These are phyloP conservation scores for Zeugodacus cucurbitae DNA, from an alignment of 1,140 invertebrate genomes.

Conservation along the genomic window DNA sequence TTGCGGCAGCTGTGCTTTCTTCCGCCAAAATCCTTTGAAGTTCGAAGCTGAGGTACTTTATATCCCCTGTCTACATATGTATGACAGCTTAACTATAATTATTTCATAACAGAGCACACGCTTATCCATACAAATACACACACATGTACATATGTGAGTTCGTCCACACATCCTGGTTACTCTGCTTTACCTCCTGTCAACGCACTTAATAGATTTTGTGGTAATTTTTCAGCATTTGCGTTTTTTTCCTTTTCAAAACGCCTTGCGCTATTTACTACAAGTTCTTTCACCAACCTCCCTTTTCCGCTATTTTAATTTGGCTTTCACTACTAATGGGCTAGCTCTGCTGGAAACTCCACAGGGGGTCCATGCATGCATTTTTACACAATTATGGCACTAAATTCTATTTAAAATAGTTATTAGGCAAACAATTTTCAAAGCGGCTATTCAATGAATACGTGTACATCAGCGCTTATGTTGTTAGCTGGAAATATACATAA, in stretches of 20 bases:
- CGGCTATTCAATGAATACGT: neutral
- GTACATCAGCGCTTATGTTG: too few species aligned
- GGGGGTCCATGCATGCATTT: neutral
- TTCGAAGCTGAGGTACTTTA: neutral
- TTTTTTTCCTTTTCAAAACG: neutral
- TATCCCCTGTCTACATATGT: neutral
- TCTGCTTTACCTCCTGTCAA: neutral
- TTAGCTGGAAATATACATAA: neutral
- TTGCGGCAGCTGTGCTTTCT: neutral
- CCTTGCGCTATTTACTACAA: neutral
- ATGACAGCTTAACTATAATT: neutral
- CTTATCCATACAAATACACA: neutral
- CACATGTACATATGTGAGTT: neutral
- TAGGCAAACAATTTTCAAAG: slow-evolving; percentile 5
- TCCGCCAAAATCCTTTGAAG: neutral
- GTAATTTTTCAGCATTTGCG: neutral
- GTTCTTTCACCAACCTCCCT: neutral
- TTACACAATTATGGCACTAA: neutral
- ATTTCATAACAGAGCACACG: neutral
- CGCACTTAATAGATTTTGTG: slow-evolving; percentile 5
- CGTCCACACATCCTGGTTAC: neutral
- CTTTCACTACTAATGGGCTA: neutral
- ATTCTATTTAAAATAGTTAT: slow-evolving; percentile 12
- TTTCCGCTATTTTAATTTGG: neutral
- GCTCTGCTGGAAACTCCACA: neutral